Evolutionary conservation across 2,113 vertebrate genomes (phyloP), one percentile per base, ranked within the genome.

Genomic region (Syngnathoides biaculeatus): DNA sequence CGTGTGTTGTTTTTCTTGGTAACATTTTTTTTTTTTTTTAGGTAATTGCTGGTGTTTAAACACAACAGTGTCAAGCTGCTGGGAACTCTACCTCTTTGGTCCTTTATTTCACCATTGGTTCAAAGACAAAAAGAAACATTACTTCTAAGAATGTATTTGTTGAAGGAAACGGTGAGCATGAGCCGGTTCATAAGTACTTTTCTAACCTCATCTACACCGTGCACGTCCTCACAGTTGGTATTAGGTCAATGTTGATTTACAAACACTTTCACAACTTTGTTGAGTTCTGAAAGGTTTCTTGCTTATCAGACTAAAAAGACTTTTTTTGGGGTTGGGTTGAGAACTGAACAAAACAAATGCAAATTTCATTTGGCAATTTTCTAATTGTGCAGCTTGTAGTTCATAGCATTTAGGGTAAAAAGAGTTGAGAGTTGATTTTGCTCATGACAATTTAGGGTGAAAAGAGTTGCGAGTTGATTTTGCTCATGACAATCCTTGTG

Each of bases 151-250:
- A 40, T 1, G 59, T 72, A 60, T 67, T 68, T 57, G 57, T 42
- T 30, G 61, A 71, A 82, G 70, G 63, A 74, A 79, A 68, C 30
- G 50, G 56, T 53, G 64, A 57, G 15, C 59, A 47, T 43, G 20
- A 20, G 48, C 20, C 4, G 48, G 8, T 50, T 9, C 8, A 19
- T 17, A 19, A 17, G 14, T 47, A 19, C 15, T 47, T 47, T 47
- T 19, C 17, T 1, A 20, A 0, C 30, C 48, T 52, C 22, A 22
- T 22, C 20, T 10, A 52, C 47, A 22, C 48, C 9, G 22, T 47
- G 7, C 2, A 26, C 9, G 55, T 57, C 26, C 26, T 19, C 55
- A 4, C 24, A 30, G 13, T 57, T 27, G 55, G 52, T 13, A 55
- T n/a, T n/a, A n/a, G n/a, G n/a, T n/a, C n/a, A 55, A 24, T 26